phyloP scores from a whole-genome alignment of 1,140 invertebrate genomes.

The Polyergus mexicanus region DNA sequence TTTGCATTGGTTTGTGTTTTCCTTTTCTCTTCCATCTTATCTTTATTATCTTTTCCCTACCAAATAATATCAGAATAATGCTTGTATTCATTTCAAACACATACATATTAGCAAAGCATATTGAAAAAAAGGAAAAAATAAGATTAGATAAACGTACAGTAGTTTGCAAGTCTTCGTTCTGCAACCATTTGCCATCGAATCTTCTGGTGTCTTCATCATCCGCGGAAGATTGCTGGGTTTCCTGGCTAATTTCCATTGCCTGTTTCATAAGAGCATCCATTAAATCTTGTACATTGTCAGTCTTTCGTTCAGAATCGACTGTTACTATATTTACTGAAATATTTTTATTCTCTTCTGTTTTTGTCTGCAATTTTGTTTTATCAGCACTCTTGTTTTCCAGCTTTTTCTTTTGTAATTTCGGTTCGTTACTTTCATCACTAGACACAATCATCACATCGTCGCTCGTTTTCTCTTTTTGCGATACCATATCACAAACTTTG shows the following conservation, averaged over 20 bases:
- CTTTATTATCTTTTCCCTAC: conserved; percentile 75
- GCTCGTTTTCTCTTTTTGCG: conserved; percentile 66
- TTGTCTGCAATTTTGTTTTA: conserved; percentile 28
- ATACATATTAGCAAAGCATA: background rate
- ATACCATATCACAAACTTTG: conserved; percentile 81
- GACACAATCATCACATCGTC: conserved; percentile 81
- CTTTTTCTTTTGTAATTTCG: conserved; percentile 65
- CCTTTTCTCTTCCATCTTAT: conserved; percentile 77
- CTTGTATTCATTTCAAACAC: background rate
- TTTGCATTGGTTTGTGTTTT: conserved; percentile 71
- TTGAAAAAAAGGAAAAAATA: background rate
- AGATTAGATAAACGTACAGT: conserved; percentile 50
- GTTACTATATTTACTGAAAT: background rate
- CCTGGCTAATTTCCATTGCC: conserved; percentile 81
- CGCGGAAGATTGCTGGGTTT: conserved; percentile 66
- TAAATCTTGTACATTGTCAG: conserved; percentile 84
- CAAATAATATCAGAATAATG: background rate
- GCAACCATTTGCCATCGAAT: conserved; percentile 80
- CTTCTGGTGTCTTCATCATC: conserved; percentile 80
- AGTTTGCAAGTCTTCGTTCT: conserved; percentile 71
- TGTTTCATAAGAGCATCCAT: conserved; percentile 86
- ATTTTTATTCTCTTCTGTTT: conserved; percentile 51
- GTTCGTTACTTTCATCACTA: conserved; percentile 82
- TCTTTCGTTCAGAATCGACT: conserved; percentile 64
- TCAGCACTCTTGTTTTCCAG: conserved; percentile 38